These are phyloP conservation scores for Ochropleura plecta DNA, from an alignment of 2,888 invertebrate genomes.

Conservation along the genomic window DNA sequence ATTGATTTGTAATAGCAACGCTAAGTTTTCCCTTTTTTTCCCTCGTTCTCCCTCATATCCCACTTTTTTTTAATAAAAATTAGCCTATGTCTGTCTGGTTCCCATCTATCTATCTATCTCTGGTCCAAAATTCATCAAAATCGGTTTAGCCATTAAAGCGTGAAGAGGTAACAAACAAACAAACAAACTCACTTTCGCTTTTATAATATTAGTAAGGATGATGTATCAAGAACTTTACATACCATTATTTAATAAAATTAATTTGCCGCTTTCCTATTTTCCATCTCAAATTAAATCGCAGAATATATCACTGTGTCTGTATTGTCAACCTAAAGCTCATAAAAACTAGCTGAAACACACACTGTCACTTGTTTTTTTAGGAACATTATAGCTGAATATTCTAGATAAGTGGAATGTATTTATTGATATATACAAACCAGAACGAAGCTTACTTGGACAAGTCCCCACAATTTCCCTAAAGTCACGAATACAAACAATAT, in stretches of 20 bases:
- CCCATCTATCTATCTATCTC: too few species aligned
- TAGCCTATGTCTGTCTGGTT: too few species aligned
- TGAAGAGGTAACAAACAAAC: too few species aligned
- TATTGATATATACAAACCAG: not conserved
- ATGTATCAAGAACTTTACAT: not conserved
- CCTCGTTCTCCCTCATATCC: too few species aligned
- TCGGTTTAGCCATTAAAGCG: too few species aligned
- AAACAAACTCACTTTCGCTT: too few species aligned
- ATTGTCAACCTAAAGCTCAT: not conserved
- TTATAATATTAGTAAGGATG: too few species aligned
- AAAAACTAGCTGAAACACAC: not conserved
- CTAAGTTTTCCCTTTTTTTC: too few species aligned
- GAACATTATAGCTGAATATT: not conserved
- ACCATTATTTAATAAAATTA: not conserved
- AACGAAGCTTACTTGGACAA: not conserved
- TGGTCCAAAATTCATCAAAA: too few species aligned
- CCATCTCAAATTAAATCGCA: not conserved
- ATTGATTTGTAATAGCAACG: too few species aligned
- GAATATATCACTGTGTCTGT: not conserved
- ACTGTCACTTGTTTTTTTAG: not conserved
- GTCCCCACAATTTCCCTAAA: not conserved
- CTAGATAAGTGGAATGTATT: not conserved
- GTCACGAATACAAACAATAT: not conserved
- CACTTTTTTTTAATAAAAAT: too few species aligned
- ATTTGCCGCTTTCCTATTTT: not conserved